Conservation (phyloP, 1,140 invertebrate genomes). For the Eriosoma lanigerum region DNA sequence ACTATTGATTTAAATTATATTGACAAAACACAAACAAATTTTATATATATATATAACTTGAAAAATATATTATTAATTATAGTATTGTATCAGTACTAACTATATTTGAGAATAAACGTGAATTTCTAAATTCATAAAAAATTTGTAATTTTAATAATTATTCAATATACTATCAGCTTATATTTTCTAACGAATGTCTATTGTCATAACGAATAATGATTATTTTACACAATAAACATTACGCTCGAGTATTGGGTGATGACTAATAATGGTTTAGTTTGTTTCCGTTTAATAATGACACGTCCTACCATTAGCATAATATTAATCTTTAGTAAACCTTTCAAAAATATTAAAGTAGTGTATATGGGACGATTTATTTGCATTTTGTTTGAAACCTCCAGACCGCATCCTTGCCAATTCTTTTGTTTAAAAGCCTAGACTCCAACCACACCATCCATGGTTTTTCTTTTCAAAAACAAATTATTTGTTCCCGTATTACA, state of each 20-base stretch:
- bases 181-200: too few species aligned
- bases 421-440: slow-evolving; percentile 37
- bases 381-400: slow-evolving; percentile 37
- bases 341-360: slow-evolving; percentile 44
- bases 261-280: background rate
- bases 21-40: too few species aligned
- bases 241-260: background rate
- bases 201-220: too few species aligned
- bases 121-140: too few species aligned
- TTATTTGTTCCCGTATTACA: background rate
- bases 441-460: background rate
- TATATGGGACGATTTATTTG: background rate
- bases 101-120: too few species aligned
- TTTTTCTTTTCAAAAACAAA: slow-evolving; percentile 34
- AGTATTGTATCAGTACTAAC: too few species aligned
- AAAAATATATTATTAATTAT: too few species aligned
- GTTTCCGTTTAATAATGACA: slow-evolving; percentile 2
- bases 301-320: slow-evolving; percentile 32
- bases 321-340: slow-evolving; percentile 33
- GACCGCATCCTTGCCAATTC: slow-evolving; percentile 27
- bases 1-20: too few species aligned
- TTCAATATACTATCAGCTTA: too few species aligned
- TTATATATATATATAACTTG: too few species aligned
- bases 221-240: background rate
- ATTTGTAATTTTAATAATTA: too few species aligned